Evolutionary conservation across 2,888 invertebrate genomes (phyloP).

Genomic region (Cheilosia urbana): DNA sequence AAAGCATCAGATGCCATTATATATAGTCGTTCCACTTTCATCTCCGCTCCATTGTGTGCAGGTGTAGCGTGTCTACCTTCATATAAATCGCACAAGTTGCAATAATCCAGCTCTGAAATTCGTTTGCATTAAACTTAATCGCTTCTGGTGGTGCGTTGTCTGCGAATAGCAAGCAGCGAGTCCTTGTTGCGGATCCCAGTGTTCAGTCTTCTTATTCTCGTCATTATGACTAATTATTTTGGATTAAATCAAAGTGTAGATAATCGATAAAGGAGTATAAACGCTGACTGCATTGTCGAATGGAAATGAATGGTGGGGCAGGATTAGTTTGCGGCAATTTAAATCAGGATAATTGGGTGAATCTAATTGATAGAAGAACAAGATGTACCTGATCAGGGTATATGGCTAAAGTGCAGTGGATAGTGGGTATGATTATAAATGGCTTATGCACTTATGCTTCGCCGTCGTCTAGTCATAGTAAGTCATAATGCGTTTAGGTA

Average conservation of each 20-base stretch:
- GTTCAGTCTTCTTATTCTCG: constrained; percentile 12
- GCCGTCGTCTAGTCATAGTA: no score
- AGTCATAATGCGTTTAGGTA: no score
- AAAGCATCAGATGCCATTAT: constrained; percentile 35
- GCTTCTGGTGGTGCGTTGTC: constrained; percentile 11
- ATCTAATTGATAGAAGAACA: constrained; percentile 30
- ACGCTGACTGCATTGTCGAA: background rate
- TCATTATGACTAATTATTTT: constrained; percentile 67
- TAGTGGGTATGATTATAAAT: background rate
- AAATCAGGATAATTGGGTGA: constrained; percentile 34
- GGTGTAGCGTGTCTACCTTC: background rate
- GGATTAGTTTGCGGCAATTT: constrained; percentile 44
- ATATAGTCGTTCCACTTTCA: constrained; percentile 16
- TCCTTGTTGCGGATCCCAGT: constrained; percentile 18
- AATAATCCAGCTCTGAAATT: constrained; percentile 11
- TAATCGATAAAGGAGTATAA: constrained; percentile 48
- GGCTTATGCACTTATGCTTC: no score
- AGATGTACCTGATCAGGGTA: background rate
- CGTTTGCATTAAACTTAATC: constrained; percentile 64
- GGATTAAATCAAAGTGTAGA: constrained; percentile 64
- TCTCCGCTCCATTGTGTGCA: constrained; percentile 10
- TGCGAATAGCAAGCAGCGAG: background rate
- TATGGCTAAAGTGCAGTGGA: background rate
- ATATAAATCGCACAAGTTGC: constrained; percentile 31
- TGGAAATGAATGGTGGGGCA: constrained; percentile 15